Base-by-base conservation (phyloP, 2,113 vertebrate species). In the Rhodinocichla rosea region DNA sequence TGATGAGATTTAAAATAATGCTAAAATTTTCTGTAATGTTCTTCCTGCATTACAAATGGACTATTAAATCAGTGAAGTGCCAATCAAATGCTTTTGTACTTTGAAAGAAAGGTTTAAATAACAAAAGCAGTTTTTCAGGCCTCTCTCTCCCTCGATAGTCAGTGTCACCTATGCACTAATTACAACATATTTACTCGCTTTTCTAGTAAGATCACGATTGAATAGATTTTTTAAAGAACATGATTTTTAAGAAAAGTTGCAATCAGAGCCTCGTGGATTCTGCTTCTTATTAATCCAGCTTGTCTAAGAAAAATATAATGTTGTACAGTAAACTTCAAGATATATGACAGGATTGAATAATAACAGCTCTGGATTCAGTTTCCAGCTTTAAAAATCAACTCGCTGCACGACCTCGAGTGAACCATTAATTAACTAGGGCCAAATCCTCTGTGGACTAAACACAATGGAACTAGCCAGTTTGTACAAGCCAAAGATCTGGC, bases 81-180 rank as follows among this genome's bases (percentile, higher is more conserved):
- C 97, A 98, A 97, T 97, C 97, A 98, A 98, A 97, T 96, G 96
- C 96, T 97, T 98, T 96, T 97, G 96, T 97, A 95, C 65, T 97
- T 97, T 93, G 92, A 96, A 97, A 97, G 96, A 97, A 97, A 97
- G 88, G 94, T 96, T 97, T 97, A 97, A 98, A 97, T 98, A 98
- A 98, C 97, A 98, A 97, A 96, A 97, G 97, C 77, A 93, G 92
- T 97, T 97, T 98, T 97, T 97, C 93, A 95, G 97, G 90, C 83
- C 95, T 96, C 96, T 95, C 83, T 95, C 86, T 83, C 92, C 70
- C 94, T 78, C 56, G 3, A 75, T 97, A 95, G 96, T 97, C 96
- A 95, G 95, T 95, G 94, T 97, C 94, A 96, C 92, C 97, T 97
- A 96, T 96, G 97, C 97, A 94, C 97, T 97, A 97, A 98, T 97